Percentiles rank a stretch among this genome's conserved stretches.
Evolutionary conservation across 53 echinoderm and acorn worm species (phyloP).

Genomic region (Temnopleurus reevesii): DNA sequence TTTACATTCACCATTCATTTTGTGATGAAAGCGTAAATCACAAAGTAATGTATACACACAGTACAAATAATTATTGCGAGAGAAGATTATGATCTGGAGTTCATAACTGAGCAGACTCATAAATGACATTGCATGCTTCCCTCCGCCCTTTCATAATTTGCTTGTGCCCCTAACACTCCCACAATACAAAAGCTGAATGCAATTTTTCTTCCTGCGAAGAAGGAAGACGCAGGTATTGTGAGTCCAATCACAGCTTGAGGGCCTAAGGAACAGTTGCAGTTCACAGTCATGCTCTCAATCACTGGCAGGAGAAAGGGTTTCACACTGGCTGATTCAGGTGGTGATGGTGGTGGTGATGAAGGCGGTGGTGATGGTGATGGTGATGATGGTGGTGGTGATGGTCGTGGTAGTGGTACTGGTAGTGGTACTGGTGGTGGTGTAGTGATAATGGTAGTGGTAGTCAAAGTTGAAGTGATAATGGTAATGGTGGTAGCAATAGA

Average conservation of each 20-base stretch:
- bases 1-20: too few relatives aligned
- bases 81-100: too few relatives aligned
- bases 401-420: not conserved
- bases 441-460: not conserved
- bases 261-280: constrained; percentile 5
- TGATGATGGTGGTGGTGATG: not conserved
- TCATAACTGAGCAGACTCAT: too few relatives aligned
- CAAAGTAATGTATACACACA: too few relatives aligned
- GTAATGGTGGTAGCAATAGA: not conserved
- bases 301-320: not conserved
- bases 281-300: constrained; percentile 17
- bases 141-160: not conserved
- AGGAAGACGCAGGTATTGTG: constrained; percentile 10
- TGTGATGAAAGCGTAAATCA: too few relatives aligned
- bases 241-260: not conserved
- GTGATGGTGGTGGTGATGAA: not conserved
- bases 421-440: not conserved
- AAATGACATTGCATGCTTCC: too few relatives aligned
- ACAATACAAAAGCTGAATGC: not conserved
- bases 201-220: not conserved
- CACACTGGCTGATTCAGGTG: not conserved
- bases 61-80: too few relatives aligned
- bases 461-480: not conserved
- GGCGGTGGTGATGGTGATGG: not conserved
- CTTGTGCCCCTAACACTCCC: not conserved